phyloP scores from a whole-genome alignment of 2,888 invertebrate genomes.

The Drosophila kuntzei region DNA sequence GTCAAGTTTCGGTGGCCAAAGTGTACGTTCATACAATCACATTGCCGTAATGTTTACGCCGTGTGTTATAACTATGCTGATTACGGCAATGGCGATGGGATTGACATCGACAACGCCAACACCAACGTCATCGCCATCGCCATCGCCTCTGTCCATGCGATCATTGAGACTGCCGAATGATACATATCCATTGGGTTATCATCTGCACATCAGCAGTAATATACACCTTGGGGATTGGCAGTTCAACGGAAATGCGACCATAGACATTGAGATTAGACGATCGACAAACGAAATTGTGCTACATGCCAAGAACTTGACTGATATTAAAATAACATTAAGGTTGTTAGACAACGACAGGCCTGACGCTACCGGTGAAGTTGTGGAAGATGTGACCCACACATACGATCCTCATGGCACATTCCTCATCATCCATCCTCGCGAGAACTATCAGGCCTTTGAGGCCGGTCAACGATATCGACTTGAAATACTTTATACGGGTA shows the following conservation, averaged over 20 bases:
- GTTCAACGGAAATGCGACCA: conserved; percentile 81
- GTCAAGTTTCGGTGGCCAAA: conserved; percentile 65
- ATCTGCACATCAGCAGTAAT: conserved; percentile 81
- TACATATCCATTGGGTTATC: conserved; percentile 87
- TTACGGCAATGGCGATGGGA: conserved; percentile 31
- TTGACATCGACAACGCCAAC: conserved; percentile 14
- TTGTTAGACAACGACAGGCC: conserved; percentile 54
- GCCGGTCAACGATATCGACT: conserved; percentile 77
- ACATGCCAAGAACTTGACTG: conserved; percentile 78
- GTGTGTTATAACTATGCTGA: conserved; percentile 35
- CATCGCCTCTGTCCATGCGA: conserved; percentile 27
- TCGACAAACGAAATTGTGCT: conserved; percentile 82
- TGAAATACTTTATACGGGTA: conserved; percentile 87
- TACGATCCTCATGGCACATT: conserved; percentile 66
- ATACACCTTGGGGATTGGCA: conserved; percentile 73
- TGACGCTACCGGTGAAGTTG: conserved; percentile 41
- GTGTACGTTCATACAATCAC: conserved; percentile 52
- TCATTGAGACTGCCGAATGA: conserved; percentile 87
- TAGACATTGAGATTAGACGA: conserved; percentile 74
- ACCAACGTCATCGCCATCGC: background rate
- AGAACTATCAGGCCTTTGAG: conserved; percentile 78
- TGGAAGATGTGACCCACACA: conserved; percentile 72
- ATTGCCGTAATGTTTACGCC: conserved; percentile 49
- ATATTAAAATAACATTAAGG: conserved; percentile 70
- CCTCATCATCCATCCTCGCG: conserved; percentile 75